A percentile compares a stretch with the other conserved stretches of the same genome.
Evolutionary conservation across 2,113 vertebrate species (phyloP).

Genomic region (Mus spicilegus): DNA sequence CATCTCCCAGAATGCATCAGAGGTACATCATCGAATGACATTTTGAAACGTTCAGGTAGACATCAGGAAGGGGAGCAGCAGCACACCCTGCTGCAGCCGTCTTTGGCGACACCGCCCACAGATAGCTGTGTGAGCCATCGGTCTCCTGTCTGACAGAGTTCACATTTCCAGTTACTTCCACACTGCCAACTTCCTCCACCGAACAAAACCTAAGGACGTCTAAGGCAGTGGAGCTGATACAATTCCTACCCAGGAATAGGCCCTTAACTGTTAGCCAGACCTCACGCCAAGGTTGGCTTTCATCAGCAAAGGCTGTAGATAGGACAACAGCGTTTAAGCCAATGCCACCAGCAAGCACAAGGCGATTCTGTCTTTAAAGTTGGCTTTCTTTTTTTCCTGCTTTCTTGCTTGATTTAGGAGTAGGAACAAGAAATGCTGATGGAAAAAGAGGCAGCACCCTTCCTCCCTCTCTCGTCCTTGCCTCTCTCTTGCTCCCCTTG

Average conservation of each 20-base stretch:
- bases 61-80: not conserved
- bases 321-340: not conserved
- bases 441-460: not conserved
- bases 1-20: not conserved
- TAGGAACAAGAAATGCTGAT: not conserved
- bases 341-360: constrained; percentile 8
- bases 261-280: not conserved
- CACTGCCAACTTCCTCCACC: not conserved
- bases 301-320: not conserved
- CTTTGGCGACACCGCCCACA: not conserved
- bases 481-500: not conserved
- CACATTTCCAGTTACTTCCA: constrained; percentile 30
- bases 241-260: not conserved
- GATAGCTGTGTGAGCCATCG: not conserved
- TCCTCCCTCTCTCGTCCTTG: not conserved
- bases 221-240: not conserved
- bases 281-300: not conserved
- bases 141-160: not conserved
- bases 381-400: not conserved
- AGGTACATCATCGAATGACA: not conserved
- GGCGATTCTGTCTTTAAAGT: constrained; percentile 26
- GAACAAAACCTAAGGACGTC: not conserved
- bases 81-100: not conserved
- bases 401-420: not conserved
- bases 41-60: constrained; percentile 15